Evolutionary conservation across 2,888 invertebrate genomes (phyloP).

Genomic region (Sturmia bella): DNA sequence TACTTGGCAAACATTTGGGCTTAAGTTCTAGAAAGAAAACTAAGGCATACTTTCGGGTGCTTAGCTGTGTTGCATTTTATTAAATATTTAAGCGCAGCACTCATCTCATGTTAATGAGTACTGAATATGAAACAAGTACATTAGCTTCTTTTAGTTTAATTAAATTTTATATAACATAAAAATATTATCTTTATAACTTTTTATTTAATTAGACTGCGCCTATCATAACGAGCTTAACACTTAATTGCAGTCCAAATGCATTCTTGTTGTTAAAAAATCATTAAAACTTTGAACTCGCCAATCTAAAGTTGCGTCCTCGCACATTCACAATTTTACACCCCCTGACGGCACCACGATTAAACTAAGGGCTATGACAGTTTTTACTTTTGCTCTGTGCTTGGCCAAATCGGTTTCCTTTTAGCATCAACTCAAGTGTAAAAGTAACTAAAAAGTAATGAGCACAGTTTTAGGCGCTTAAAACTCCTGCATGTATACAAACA

Average conservation of each 20-base stretch:
- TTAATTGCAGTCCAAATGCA: not conserved
- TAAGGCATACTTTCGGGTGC: slow-evolving; percentile 43
- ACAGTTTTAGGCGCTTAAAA: slow-evolving; percentile 65
- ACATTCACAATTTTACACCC: slow-evolving; percentile 42
- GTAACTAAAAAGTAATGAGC: slow-evolving; percentile 66
- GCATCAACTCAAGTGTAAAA: slow-evolving; percentile 56
- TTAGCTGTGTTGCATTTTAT: not conserved
- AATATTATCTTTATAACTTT: too few relatives aligned
- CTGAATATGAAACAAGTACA: too few relatives aligned
- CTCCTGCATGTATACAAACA: slow-evolving; percentile 4
- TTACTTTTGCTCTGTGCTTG: slow-evolving; percentile 13
- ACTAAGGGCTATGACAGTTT: slow-evolving; percentile 66
- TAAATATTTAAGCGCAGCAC: too few relatives aligned
- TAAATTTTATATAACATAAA: too few relatives aligned
- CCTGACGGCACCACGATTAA: slow-evolving; percentile 41
- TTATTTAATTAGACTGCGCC: slow-evolving; percentile 11
- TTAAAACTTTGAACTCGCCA: slow-evolving; percentile 41
- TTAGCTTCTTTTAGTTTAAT: too few relatives aligned
- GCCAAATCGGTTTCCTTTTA: slow-evolving; percentile 48
- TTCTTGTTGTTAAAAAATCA: slow-evolving; percentile 37
- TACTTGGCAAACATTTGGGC: slow-evolving; percentile 24
- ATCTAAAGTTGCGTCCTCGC: not conserved
- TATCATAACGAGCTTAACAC: not conserved
- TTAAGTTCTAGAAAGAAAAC: not conserved
- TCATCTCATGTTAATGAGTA: too few relatives aligned